phyloP scores from a whole-genome alignment of 2,113 vertebrate genomes.

The Oncorhynchus tshawytscha region DNA sequence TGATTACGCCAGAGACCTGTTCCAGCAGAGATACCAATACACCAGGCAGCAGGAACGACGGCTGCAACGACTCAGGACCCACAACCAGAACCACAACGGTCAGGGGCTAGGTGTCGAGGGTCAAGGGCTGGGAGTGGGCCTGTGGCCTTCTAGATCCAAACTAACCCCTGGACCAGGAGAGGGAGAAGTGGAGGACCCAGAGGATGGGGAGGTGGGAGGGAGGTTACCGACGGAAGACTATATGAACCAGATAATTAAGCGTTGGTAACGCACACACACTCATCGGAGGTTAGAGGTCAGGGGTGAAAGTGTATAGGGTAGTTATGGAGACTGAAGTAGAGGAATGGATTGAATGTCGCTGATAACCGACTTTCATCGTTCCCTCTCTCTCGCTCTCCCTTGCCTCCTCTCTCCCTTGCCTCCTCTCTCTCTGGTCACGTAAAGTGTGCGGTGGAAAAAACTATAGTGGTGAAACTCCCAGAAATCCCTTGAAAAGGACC shows the following conservation, averaged over 20 bases:
- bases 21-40: constrained; percentile 98
- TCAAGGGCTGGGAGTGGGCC: constrained; percentile 49
- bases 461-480: constrained; percentile 27
- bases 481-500: constrained; percentile 47
- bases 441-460: constrained; percentile 52
- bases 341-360: constrained; percentile 45
- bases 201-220: constrained; percentile 69
- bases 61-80: constrained; percentile 87
- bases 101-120: constrained; percentile 71
- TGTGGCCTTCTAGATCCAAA: constrained; percentile 62
- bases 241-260: constrained; percentile 99
- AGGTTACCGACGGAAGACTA: constrained; percentile 97
- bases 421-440: constrained; percentile 24
- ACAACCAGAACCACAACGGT: constrained; percentile 79
- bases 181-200: constrained; percentile 34
- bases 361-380: constrained; percentile 16
- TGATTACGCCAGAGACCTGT: constrained; percentile 97
- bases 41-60: constrained; percentile 90
- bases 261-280: constrained; percentile 82
- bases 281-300: constrained; percentile 26
- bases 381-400: constrained; percentile 22
- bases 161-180: constrained; percentile 16
- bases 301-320: constrained; percentile 25
- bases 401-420: constrained; percentile 39
- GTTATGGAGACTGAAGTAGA: constrained; percentile 52